Conservation (phyloP, 1,140 invertebrate species). For the Tribolium madens region DNA sequence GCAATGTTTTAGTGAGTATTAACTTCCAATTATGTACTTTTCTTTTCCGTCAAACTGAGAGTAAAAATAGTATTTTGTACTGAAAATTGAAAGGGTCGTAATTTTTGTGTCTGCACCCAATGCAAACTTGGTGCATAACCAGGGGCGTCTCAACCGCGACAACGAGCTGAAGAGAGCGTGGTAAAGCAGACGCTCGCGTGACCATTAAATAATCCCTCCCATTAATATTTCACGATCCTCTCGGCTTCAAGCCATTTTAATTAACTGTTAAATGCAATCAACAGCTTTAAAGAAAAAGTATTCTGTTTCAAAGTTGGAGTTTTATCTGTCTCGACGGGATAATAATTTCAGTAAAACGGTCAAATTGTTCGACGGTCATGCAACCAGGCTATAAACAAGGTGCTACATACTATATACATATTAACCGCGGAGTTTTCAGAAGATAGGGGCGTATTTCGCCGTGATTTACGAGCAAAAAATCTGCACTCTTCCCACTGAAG, state of each 20-base stretch:
- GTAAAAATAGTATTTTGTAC: too few relatives aligned
- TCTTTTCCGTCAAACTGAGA: too few relatives aligned
- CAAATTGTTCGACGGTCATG: constrained; percentile 35
- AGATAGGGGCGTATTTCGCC: background rate
- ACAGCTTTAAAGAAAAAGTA: constrained; percentile 41
- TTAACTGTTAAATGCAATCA: constrained; percentile 46
- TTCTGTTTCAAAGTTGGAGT: constrained; percentile 37
- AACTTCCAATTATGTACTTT: background rate
- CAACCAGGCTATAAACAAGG: constrained; percentile 21
- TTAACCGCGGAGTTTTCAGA: constrained; percentile 12
- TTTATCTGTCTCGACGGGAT: constrained; percentile 33
- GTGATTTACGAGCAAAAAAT: constrained; percentile 17
- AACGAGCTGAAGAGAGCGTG: constrained; percentile 16
- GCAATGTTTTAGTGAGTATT: background rate
- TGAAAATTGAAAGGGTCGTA: too few relatives aligned
- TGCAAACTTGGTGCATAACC: constrained; percentile 23
- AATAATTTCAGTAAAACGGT: constrained; percentile 38
- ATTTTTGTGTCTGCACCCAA: background rate
- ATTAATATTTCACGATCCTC: constrained; percentile 43
- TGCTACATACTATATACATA: background rate
- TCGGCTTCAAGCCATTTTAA: constrained; percentile 39
- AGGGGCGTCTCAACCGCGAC: constrained; percentile 38
- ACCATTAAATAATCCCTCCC: constrained; percentile 41
- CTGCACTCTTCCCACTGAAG: background rate
- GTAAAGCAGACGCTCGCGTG: constrained; percentile 39